phyloP scores from a whole-genome alignment of 2,113 vertebrate genomes.

The Eudorcas thomsonii region DNA sequence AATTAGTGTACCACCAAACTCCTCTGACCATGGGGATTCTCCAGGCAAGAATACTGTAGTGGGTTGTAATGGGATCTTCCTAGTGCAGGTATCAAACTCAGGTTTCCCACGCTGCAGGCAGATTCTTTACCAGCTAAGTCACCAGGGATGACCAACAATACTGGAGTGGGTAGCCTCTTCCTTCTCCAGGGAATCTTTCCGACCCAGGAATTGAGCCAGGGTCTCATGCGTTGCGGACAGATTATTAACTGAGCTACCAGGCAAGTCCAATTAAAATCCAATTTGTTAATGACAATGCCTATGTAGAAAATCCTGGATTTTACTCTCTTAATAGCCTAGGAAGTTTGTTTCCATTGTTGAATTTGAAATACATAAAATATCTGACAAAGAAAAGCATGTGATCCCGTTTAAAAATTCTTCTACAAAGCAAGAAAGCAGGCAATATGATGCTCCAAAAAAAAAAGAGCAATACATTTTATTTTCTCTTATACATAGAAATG shows the following conservation, averaged over 20 bases:
- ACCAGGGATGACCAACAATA: neutral
- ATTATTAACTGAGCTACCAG: neutral
- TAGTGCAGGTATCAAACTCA: neutral
- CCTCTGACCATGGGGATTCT: neutral
- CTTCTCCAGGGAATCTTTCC: neutral
- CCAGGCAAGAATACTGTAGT: neutral
- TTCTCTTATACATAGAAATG: neutral
- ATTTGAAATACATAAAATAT: neutral
- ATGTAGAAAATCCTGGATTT: neutral
- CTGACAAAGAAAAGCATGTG: neutral
- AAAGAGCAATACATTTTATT: neutral
- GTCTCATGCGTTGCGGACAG: accelerated
- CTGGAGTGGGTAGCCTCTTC: neutral
- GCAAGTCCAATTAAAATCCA: neutral
- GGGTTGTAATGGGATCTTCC: neutral
- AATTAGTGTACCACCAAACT: neutral
- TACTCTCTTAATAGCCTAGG: neutral
- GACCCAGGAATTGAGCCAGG: neutral
- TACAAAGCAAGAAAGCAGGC: neutral
- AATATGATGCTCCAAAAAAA: neutral
- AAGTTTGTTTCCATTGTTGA: neutral
- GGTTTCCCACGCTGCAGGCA: neutral
- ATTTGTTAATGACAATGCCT: neutral
- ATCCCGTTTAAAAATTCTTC: neutral
- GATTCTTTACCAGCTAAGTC: neutral